phyloP scores from a whole-genome alignment of 2,113 vertebrate genomes.

The Phycodurus eques region DNA sequence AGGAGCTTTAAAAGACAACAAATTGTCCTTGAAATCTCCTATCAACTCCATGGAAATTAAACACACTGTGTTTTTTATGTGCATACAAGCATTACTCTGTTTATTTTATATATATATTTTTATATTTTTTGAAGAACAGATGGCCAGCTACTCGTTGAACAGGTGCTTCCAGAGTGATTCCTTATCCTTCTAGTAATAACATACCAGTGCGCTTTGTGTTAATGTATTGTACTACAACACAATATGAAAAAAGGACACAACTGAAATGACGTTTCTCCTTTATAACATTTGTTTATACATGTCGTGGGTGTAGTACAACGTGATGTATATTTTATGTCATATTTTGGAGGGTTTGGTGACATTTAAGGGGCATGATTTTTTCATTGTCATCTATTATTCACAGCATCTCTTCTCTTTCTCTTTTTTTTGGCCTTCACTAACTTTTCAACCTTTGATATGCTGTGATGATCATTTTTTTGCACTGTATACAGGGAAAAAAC shows the following conservation, averaged over 20 bases:
- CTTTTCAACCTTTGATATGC: not conserved
- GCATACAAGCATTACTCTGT: too few species aligned
- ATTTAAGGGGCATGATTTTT: constrained; percentile 9
- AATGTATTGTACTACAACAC: not conserved
- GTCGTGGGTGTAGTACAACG: not conserved
- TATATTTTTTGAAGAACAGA: not conserved
- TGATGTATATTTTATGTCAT: constrained; percentile 3
- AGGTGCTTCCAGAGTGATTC: not conserved
- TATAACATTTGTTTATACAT: constrained; percentile 4
- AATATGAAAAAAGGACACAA: not conserved
- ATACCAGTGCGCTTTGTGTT: not conserved
- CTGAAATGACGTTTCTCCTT: not conserved
- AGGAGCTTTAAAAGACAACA: too few species aligned
- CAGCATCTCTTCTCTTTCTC: not conserved
- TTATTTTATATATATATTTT: too few species aligned
- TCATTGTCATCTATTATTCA: constrained; percentile 7
- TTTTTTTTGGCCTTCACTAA: not conserved
- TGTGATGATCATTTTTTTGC: not conserved
- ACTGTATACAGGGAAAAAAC: not conserved
- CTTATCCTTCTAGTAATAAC: constrained; percentile 41
- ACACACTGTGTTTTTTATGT: too few species aligned
- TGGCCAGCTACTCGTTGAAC: not conserved
- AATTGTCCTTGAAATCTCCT: too few species aligned
- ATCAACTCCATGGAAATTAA: too few species aligned
- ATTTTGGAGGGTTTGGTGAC: constrained; percentile 8